Percentiles rank a stretch among this genome's conserved stretches.
phyloP scores from a whole-genome alignment of 2,113 vertebrate species.

The Archocentrus centrarchus region DNA sequence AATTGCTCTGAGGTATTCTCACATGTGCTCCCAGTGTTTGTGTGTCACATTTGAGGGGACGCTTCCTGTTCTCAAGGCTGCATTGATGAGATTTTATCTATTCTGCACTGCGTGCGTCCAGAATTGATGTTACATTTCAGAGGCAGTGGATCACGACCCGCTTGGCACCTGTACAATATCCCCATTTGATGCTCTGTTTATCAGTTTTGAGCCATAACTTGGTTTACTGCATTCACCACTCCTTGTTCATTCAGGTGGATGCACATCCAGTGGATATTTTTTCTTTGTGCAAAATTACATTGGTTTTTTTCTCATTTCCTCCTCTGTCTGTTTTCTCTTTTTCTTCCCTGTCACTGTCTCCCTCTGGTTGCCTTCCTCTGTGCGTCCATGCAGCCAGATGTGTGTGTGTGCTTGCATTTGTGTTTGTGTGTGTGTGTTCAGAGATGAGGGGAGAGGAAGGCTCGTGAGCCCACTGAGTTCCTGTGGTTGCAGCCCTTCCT shows the following conservation, averaged over 20 bases:
- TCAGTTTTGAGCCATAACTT: conserved; percentile 30
- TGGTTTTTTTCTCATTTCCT: conserved; percentile 15
- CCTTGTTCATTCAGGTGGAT: background rate
- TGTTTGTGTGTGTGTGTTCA: conserved; percentile 23
- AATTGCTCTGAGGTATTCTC: conserved; percentile 54
- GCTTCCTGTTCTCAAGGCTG: conserved; percentile 43
- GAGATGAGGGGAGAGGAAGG: conserved; percentile 34
- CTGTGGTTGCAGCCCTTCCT: conserved; percentile 63
- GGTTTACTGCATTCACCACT: conserved; percentile 28
- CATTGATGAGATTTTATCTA: conserved; percentile 57
- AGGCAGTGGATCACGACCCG: conserved; percentile 36
- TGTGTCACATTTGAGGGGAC: conserved; percentile 22
- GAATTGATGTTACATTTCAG: conserved; percentile 42
- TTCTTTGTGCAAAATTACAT: conserved; percentile 27
- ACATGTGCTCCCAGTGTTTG: conserved; percentile 28
- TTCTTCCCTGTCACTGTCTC: background rate
- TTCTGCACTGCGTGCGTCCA: conserved; percentile 30
- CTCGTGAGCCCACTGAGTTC: conserved; percentile 64
- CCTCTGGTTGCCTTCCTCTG: conserved; percentile 4
- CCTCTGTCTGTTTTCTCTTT: background rate
- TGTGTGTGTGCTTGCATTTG: conserved; percentile 21
- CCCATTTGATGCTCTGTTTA: conserved; percentile 32
- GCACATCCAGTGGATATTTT: background rate
- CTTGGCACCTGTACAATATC: conserved; percentile 35
- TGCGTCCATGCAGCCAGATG: conserved; percentile 26